Conservation (phyloP, 2,797 vertebrate genomes). For the Sebastes cheni region DNA sequence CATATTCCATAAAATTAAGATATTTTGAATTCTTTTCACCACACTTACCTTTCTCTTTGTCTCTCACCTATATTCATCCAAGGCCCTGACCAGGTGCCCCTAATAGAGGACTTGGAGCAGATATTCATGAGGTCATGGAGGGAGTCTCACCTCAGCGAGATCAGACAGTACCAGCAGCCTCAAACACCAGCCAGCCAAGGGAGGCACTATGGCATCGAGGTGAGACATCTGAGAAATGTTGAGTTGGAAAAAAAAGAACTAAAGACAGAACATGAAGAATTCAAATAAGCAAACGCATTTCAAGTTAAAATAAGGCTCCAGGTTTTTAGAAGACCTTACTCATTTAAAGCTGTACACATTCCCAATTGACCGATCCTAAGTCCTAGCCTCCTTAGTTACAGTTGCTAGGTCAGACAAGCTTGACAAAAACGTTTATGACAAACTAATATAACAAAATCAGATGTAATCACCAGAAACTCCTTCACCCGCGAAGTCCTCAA, state of each 20-base stretch:
- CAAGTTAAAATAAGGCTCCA: neutral
- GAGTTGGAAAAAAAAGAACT: neutral
- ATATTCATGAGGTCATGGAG: constrained; percentile 98
- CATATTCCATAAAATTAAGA: neutral
- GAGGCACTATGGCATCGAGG: constrained; percentile 74
- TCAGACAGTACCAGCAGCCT: constrained; percentile 91
- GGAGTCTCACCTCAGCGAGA: constrained; percentile 93
- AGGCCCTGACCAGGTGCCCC: constrained; percentile 95
- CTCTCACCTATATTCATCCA: neutral
- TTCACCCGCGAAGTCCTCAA: rapidly evolving
- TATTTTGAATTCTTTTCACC: neutral
- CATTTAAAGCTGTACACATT: neutral
- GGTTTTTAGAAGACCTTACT: neutral
- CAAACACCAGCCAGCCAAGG: constrained; percentile 76
- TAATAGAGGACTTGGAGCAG: constrained; percentile 97
- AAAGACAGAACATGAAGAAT: neutral
- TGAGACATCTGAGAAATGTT: constrained; percentile 23
- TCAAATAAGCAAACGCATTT: neutral
- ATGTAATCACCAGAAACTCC: no score
- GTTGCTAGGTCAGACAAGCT: no score
- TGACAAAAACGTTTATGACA: no score
- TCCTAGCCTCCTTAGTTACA: no score
- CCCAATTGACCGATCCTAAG: no score
- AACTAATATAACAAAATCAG: no score
- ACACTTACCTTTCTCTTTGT: neutral